These are phyloP conservation scores for Phrynosoma blainvillii DNA, from an alignment of 2,113 vertebrate genomes.

Conservation along the genomic window DNA sequence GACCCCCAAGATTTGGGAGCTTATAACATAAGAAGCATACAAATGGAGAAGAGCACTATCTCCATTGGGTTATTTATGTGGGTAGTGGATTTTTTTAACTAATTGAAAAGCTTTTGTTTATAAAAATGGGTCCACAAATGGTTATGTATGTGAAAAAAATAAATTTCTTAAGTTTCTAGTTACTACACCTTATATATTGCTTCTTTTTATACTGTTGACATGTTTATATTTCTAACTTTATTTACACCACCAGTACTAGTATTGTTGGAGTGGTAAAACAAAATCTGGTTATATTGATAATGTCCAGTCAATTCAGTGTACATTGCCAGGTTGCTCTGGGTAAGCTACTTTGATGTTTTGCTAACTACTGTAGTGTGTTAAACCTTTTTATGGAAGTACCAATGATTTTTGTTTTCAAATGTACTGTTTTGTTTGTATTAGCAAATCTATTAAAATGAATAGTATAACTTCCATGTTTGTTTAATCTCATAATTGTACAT, in stretches of 20 bases:
- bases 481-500: neutral
- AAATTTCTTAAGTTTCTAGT: conserved; percentile 59
- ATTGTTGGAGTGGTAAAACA: conserved; percentile 48
- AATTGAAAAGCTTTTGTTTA: conserved; percentile 42
- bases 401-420: conserved; percentile 57
- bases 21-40: conserved; percentile 52
- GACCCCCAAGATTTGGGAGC: conserved; percentile 35
- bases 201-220: conserved; percentile 46
- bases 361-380: conserved; percentile 71
- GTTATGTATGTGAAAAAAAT: neutral
- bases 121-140: conserved; percentile 40
- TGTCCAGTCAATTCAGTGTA: conserved; percentile 40
- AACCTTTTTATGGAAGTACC: conserved; percentile 57
- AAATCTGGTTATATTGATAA: conserved; percentile 63
- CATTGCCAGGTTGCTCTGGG: conserved; percentile 43
- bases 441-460: conserved; percentile 68
- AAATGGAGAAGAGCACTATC: conserved; percentile 35
- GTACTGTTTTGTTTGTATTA: conserved; percentile 60
- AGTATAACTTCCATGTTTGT: conserved; percentile 17
- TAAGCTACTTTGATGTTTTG: conserved; percentile 68
- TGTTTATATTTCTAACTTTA: conserved; percentile 41
- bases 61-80: conserved; percentile 16
- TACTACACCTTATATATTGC: conserved; percentile 63
- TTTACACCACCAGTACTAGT: conserved; percentile 47
- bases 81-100: conserved; percentile 49